A percentile compares a stretch with the other conserved stretches of the same genome.
Conservation (phyloP, 2,113 vertebrate genomes). For the Petrocephalus microphthalmus region DNA sequence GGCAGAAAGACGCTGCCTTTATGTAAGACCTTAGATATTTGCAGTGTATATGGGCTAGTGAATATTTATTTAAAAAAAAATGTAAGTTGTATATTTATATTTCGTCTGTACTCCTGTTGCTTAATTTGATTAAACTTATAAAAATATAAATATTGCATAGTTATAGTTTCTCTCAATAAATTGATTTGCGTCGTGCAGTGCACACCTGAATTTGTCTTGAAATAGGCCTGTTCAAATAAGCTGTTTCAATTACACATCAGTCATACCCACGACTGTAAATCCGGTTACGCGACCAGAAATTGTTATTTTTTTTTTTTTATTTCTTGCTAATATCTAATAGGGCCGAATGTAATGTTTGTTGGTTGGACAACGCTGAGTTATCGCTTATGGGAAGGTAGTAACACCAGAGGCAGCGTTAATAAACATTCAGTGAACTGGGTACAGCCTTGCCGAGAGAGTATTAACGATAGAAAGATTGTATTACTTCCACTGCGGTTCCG, state of each 20-base stretch:
- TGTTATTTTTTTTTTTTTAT: not conserved
- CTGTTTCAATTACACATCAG: not conserved
- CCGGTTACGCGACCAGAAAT: not conserved
- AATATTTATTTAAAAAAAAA: not conserved
- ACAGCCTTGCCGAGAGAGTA: not conserved
- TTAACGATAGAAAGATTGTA: not conserved
- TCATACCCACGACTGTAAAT: not conserved
- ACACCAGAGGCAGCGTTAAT: constrained; percentile 18
- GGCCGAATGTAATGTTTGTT: not conserved
- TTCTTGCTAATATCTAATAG: not conserved
- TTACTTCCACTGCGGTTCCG: not conserved
- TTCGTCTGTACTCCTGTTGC: not conserved
- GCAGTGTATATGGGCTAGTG: not conserved
- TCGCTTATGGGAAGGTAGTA: not conserved
- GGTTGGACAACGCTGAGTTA: not conserved
- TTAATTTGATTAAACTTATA: not conserved
- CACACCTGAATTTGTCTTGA: not conserved
- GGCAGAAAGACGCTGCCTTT: not conserved
- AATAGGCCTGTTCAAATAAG: not conserved
- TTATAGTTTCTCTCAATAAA: not conserved
- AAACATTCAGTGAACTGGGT: constrained; percentile 31
- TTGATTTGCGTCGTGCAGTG: not conserved
- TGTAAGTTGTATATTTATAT: not conserved
- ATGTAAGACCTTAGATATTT: not conserved
- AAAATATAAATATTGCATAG: not conserved